A percentile compares a stretch with the other conserved stretches of the same genome.
phyloP scores from a whole-genome alignment of 2,797 vertebrate species.

The Psittacula echo region DNA sequence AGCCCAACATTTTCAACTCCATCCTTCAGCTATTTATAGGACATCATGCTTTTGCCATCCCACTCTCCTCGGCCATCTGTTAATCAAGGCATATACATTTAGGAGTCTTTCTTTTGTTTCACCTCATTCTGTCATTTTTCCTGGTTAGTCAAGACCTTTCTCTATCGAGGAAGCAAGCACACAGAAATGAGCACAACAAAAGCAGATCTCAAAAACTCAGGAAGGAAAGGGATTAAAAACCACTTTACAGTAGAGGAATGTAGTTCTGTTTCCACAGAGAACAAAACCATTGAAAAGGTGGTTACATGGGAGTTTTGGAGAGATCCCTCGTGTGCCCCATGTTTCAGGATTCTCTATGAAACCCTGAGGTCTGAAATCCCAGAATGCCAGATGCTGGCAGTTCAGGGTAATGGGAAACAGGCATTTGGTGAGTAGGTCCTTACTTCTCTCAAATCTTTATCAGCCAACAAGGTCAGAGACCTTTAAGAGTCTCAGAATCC shows the following conservation, averaged over 20 bases:
- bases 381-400: not conserved
- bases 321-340: accelerated
- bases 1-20: not conserved
- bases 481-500: not conserved
- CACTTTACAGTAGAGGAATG: not conserved
- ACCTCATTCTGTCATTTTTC: not conserved
- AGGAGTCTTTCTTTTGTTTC: not conserved
- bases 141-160: not conserved
- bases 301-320: not conserved
- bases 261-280: not conserved
- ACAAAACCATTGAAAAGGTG: not conserved
- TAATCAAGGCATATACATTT: not conserved
- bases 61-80: not conserved
- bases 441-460: not conserved
- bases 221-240: not conserved
- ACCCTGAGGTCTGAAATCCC: not conserved
- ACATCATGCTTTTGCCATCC: not conserved
- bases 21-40: not conserved
- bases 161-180: not conserved
- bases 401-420: not conserved
- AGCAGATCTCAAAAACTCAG: not conserved
- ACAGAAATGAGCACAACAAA: not conserved
- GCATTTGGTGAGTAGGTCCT: not conserved
- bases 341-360: not conserved
- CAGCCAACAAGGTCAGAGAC: not conserved